Percentiles rank a stretch among this genome's conserved stretches.
Evolutionary conservation across 1,140 invertebrate genomes (phyloP).

Genomic region (Penaeus chinensis): DNA sequence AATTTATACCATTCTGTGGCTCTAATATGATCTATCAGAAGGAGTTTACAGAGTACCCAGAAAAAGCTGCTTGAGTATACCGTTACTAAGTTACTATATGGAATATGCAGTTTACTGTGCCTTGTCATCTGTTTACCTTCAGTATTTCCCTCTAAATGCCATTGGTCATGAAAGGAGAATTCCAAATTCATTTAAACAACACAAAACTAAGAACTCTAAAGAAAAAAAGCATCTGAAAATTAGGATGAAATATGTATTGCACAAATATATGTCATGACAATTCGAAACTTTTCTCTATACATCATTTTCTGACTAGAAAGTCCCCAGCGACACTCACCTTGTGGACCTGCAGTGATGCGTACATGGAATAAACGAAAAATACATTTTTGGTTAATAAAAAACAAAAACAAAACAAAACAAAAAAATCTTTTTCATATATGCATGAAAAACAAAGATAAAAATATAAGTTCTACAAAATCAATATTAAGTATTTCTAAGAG

Average conservation of each 20-base stretch:
- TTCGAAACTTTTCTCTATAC: too few relatives aligned
- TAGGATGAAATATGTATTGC: slow-evolving; percentile 37
- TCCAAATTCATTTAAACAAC: slow-evolving; percentile 55
- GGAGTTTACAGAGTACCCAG: slow-evolving; percentile 46
- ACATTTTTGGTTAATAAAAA: too few relatives aligned
- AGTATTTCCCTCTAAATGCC: slow-evolving; percentile 55
- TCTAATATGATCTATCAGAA: slow-evolving; percentile 34
- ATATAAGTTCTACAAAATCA: too few relatives aligned
- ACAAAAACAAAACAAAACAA: too few relatives aligned
- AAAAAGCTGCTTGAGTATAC: slow-evolving; percentile 33
- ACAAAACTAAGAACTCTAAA: slow-evolving; percentile 40
- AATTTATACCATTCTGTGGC: slow-evolving; percentile 23
- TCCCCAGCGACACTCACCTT: too few relatives aligned
- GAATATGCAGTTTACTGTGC: slow-evolving; percentile 38
- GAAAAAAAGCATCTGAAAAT: slow-evolving; percentile 38
- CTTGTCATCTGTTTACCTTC: slow-evolving; percentile 52
- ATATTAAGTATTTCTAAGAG: too few relatives aligned
- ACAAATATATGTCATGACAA: neutral
- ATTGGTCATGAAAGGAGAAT: slow-evolving; percentile 61
- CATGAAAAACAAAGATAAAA: too few relatives aligned
- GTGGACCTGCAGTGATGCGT: too few relatives aligned
- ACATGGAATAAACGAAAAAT: too few relatives aligned
- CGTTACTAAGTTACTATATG: slow-evolving; percentile 52
- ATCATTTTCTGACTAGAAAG: too few relatives aligned
- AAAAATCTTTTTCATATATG: too few relatives aligned